Evolutionary conservation across 2,888 invertebrate species (phyloP).

Genomic region (Mimas tiliae): DNA sequence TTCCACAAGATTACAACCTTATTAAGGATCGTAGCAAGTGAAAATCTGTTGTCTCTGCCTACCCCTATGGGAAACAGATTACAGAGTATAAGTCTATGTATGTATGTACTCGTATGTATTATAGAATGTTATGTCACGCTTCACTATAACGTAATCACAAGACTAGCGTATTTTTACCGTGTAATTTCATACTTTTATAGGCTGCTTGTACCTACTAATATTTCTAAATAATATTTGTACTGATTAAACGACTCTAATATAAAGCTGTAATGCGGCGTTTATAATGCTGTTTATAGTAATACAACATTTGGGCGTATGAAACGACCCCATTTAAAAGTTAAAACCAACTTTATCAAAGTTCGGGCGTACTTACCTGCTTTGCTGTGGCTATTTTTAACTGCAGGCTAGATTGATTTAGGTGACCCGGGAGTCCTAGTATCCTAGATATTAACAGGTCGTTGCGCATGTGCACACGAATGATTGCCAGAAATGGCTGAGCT

Average conservation of each 20-base stretch:
- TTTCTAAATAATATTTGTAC: not conserved
- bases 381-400: conserved; percentile 17
- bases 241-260: not conserved
- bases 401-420: conserved; percentile 14
- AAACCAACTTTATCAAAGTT: not conserved
- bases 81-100: too few species aligned
- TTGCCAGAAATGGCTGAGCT: conserved; percentile 32
- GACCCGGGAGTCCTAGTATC: conserved; percentile 44
- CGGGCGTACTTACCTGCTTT: not conserved
- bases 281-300: not conserved
- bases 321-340: not conserved
- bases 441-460: conserved; percentile 44
- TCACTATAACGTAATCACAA: conserved; percentile 30
- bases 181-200: conserved; percentile 27
- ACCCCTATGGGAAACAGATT: too few species aligned
- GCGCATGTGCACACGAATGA: conserved; percentile 67
- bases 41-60: too few species aligned
- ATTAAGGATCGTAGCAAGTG: not conserved
- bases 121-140: not conserved
- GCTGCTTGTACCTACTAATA: not conserved
- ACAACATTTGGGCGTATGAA: not conserved
- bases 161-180: conserved; percentile 31
- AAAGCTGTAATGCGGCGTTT: not conserved
- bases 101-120: too few species aligned
- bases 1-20: conserved; percentile 22